Base-by-base conservation (phyloP, 2,888 invertebrate genomes). In the Sesamia inferens region DNA sequence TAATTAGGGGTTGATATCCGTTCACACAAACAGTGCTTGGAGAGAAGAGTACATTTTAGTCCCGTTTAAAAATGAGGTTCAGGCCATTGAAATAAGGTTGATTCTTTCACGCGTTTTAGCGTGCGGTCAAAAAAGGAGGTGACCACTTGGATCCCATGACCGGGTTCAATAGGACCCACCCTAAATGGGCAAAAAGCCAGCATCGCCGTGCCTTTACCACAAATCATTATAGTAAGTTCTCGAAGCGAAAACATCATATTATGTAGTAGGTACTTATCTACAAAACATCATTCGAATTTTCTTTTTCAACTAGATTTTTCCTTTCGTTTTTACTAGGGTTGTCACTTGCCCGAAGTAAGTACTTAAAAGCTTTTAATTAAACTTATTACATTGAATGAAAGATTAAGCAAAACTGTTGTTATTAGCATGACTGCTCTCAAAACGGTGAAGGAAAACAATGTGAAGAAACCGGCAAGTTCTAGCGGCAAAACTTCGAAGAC, bases 221-320 rank as follows among this genome's bases (percentile, higher is more conserved):
- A 57, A 55, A 66, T 66, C 14, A 66, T 67, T 6, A n/a, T 7
- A 70, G n/a, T 22, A 57, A 48, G 55, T 22, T 24, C 19, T 73
- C 14, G 8, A 73, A 57, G 31, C 16, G 10, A 58, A 31, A 70
- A 22, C 11, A 54, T 44, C 54, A 63, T 39, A 10, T 24, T n/a
- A n/a, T n/a, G n/a, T 11, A 19, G 51, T 22, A 51, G 8, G 59
- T 31, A 70, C 47, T 14, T 47, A 16, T 7, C 48, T 51, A 51
- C 47, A 57, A 63, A 64, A 71, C 58, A 71, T 54, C 19, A 68
- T 72, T 72, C 5, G 51, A 72, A 19, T 72, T 65, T 65, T 59
- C 72, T 65, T 54, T 59, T 10, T 22, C 11, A 24, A 51, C 64
- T 31, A 51, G 7, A 64, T 51, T 71, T 31, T 58, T 57, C 51